Evolutionary conservation across 2,888 invertebrate genomes (phyloP), one percentile per base, ranked within the genome.

Genomic region (Megamerina dolium): DNA sequence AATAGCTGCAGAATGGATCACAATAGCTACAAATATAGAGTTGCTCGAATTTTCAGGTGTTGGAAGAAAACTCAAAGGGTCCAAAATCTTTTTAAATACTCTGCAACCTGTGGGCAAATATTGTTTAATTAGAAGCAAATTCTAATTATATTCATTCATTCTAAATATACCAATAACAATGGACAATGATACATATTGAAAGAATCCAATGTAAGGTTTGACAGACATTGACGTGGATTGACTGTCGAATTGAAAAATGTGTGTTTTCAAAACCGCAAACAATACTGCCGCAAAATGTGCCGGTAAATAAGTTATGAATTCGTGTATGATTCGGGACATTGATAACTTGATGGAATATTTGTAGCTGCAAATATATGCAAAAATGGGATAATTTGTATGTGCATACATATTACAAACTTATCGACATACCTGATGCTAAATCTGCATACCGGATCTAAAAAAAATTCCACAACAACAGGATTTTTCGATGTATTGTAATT

Each of bases 361-460:
- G 49, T 68, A 68, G 45, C 68, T 68, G 27, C 26, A 37, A 21
- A 16, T 26, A 21, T 16, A 45, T 40, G n/a, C n/a, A 27, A 23
- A 23, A 26, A 37, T 35, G 20, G 38, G 20, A n/a, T 20, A 8
- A 10, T n/a, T 19, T 42, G 16, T 9, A 30, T 36, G 1, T 43
- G 14, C 5, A 13, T 27, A 14, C 16, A 19, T 35, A 3, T 21
- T 4, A 6, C 5, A 26, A n/a, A 16, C 30, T 20, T 12, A 20
- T 23, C 19, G 10, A 8, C 36, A n/a, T 64, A 83, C 82, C 79
- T 80, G 30, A 85, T 74, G 40, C 72, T 75, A 60, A 82, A 87
- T n/a, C 76, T 76, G 60, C 87, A 88, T 30, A 75, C 73, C 5
- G 87, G 83, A 63, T 87, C 85, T 53, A 87, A 70, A 38, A 79